Base-by-base conservation (phyloP, 37 sponge, comb jelly and placozoan genomes). In the Bolinopsis microptera region DNA sequence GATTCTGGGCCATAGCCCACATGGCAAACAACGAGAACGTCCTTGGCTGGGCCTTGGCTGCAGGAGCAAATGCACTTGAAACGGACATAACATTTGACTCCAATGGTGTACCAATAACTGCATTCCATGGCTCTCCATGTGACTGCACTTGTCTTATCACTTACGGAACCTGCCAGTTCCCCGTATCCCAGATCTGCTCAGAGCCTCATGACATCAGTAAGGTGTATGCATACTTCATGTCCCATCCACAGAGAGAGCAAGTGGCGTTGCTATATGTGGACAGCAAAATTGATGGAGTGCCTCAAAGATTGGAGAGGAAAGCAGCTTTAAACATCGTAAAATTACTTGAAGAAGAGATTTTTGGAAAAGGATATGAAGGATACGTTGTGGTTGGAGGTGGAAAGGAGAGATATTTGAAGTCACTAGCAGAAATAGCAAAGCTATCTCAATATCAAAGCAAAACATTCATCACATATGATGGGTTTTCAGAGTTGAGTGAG, bases 1-100 rank as follows among this genome's bases (percentile, higher is more conserved):
- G 33, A 34, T 31, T 80, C 8, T 80, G 82, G 82, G 82, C 82
- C 37, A 80, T 80, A 80, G 82, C 82, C 37, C 82, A 80, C 82
- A 80, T 31, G 37, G 37, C 37, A 80, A 80, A 80, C 82, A 34
- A 16, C 23, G 82, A 80, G 23, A 30, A 13, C 1, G 82, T 35
- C 22, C 2, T 80, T 31, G 82, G 37, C 23, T 31, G 37, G 82
- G 3, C 82, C 37, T 13, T 80, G 22, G 37, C 35, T 9, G 37
- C 37, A 13, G 82, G 82, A 35, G 82, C 37, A 18, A 80, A 80
- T 34, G 82, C 82, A 13, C 82, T 80, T 24, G 82, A 80, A 30
- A 35, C 33, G 8, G 82, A 80, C 33, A 36, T 80, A 13, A 80
- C 38, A 31, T 80, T 80, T 30, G 22, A 31, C 23, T 16, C 38